Evolutionary conservation across 2,888 invertebrate species (phyloP).

Genomic region (Pyrrhopygopsis socrates): DNA sequence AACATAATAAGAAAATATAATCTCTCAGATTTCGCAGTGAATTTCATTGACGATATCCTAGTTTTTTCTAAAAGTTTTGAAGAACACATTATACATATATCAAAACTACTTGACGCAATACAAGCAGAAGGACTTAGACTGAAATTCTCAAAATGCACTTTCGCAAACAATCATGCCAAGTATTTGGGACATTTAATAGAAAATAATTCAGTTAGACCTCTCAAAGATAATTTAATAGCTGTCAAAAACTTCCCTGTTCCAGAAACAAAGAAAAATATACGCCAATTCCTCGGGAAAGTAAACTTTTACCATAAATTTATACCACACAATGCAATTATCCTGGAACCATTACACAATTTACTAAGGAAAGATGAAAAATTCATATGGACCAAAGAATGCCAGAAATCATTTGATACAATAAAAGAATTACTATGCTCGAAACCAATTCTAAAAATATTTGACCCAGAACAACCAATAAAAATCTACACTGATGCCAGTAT

Average conservation of each 20-base stretch:
- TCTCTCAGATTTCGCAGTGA: slow-evolving; percentile 64
- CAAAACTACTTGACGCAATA: slow-evolving; percentile 66
- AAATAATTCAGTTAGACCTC: slow-evolving; percentile 76
- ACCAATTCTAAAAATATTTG: slow-evolving; percentile 52
- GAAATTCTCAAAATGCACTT: slow-evolving; percentile 75
- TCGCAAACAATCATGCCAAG: slow-evolving; percentile 73
- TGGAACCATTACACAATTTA: slow-evolving; percentile 79
- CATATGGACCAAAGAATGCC: slow-evolving; percentile 62
- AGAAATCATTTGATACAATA: slow-evolving; percentile 44
- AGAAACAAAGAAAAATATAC: slow-evolving; percentile 53
- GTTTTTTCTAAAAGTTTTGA: slow-evolving; percentile 69
- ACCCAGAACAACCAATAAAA: slow-evolving; percentile 46
- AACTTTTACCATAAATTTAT: slow-evolving; percentile 59
- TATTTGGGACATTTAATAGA: slow-evolving; percentile 81
- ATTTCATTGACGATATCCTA: slow-evolving; percentile 67
- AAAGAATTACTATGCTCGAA: slow-evolving; percentile 39
- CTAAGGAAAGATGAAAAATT: slow-evolving; percentile 69
- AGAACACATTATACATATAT: slow-evolving; percentile 67
- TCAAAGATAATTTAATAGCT: slow-evolving; percentile 81
- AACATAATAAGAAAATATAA: slow-evolving; percentile 83
- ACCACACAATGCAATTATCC: slow-evolving; percentile 65
- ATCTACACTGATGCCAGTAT: slow-evolving; percentile 63
- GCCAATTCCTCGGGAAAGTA: slow-evolving; percentile 61
- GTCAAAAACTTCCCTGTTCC: slow-evolving; percentile 77
- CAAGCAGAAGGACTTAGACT: slow-evolving; percentile 69